Evolutionary conservation across 2,888 invertebrate species (phyloP), one percentile per base, ranked within the genome.

Genomic region (Macrophya annulata): DNA sequence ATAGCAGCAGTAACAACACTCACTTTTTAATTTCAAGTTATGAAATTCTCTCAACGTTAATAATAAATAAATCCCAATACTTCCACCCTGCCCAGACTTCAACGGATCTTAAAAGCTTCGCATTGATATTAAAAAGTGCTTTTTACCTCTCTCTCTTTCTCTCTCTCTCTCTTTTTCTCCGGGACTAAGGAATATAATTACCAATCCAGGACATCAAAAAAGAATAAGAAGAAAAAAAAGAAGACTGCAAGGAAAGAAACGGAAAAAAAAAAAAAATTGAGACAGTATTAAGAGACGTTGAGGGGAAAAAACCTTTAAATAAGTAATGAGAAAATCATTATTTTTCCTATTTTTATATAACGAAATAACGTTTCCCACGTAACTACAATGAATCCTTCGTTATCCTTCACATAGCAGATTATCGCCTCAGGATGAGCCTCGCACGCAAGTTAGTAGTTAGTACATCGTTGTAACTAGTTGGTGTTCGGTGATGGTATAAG

Each of bases 11-110:
- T 21, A 74, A 43, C 45, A 25, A 25, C 31, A 31, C 62, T 81
- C 45, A 12, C 21, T 62, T 62, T 81, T 81, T 40, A 81, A 81
- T 81, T 81, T 81, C 81, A 43, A 62, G 81, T 81, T 59, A 81
- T 81, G 62, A 62, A 81, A 81, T 81, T 62, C 37, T 37, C 37
- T 10, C 68, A n/a, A 68, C 83, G 43, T 83, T 71, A 83, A 83
- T 83, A 83, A 83, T 83, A 68, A 83, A 83, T 83, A 51, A 83
- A 83, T 83, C 68, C 71, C 83, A 21, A 83, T 83, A 83, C 68
- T 31, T 8, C 25, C 21, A 21, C 48, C 48, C 81, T 4, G 31
- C 51, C 5, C 17, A 15, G 43, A 43, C 15, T 51, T 55, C 31
- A 17, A 31, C 83, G 48, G 45, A 15, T 83, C 68, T 83, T 83